A percentile compares a stretch with the other conserved stretches of the same genome.
phyloP scores from a whole-genome alignment of 2,888 invertebrate species.

The Melipona bicolor region DNA sequence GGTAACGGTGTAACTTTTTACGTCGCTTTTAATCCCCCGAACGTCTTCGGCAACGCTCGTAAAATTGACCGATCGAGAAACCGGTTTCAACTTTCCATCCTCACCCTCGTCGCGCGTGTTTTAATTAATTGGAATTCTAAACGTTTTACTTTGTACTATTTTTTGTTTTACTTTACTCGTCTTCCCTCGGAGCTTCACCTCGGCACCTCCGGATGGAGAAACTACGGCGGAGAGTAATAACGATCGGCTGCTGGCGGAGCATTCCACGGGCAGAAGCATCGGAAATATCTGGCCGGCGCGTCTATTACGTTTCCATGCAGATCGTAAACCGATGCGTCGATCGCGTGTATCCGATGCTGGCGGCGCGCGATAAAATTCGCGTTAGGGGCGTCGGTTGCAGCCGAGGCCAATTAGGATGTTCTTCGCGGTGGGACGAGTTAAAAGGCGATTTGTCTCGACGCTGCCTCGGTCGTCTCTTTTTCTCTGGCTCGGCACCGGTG shows the following conservation, averaged over 20 bases:
- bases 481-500: constrained; percentile 18
- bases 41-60: constrained; percentile 31
- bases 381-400: constrained; percentile 66
- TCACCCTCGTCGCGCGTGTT: constrained; percentile 3
- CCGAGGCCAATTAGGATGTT: constrained; percentile 76
- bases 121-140: constrained; percentile 39
- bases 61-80: constrained; percentile 39
- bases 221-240: not conserved
- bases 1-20: constrained; percentile 37
- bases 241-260: not conserved
- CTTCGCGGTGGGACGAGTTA: constrained; percentile 65
- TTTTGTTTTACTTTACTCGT: not conserved
- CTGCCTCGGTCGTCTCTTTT: constrained; percentile 36
- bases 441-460: constrained; percentile 75
- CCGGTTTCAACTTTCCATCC: not conserved
- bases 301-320: not conserved
- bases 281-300: not conserved
- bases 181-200: not conserved
- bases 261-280: not conserved
- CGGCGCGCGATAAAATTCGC: constrained; percentile 62
- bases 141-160: not conserved
- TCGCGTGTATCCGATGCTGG: constrained; percentile 50
- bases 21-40: constrained; percentile 41
- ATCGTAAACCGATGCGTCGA: constrained; percentile 75
- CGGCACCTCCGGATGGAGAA: not conserved